Base-by-base conservation (phyloP, 2,113 vertebrate species). In the Gallinago media region DNA sequence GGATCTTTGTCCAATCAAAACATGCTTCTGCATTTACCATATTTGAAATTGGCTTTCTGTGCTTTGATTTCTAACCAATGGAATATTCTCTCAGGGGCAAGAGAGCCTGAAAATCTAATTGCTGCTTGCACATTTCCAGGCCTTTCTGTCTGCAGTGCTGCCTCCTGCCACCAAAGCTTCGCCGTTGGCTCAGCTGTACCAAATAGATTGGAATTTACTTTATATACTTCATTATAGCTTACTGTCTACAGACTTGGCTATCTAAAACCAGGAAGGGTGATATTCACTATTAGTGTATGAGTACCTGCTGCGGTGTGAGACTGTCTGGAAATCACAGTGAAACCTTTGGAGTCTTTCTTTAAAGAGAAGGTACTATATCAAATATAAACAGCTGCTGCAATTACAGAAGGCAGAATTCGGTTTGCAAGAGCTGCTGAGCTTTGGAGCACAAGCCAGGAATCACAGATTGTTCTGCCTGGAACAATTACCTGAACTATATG, bases 371-470 rank as follows among this genome's bases (percentile, higher is more conserved):
- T 42, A 5, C 13, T 66, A 8, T 73, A 36, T 40, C 15, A 66
- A 86, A 92, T 49, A 62, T 32, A 89, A 92, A 72, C 9, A 70
- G 19, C 50, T 68, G 9, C 66, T 90, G 63, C 49, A 82, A 56
- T 85, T 73, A 50, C 23, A 16, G 15, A 80, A 86, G 19, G 36
- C 49, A 77, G 47, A 79, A 84, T 55, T 80, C 67, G 32, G 54
- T 77, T 42, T 77, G 26, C 17, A 83, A 54, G 44, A 88, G 29
- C 34, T 85, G 23, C 61, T 59, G 70, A 49, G 66, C 52, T 72
- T 80, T 92, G 31, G 23, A 93, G 29, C n/a, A 29, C 56, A 74
- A 94, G 29, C 27, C 75, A 83, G 25, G 49, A 88, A 59, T 80
- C 59, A 74, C 49, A 54, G 93, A 91, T 18, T 77, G 32, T 66